These are phyloP conservation scores for Archilochus colubris DNA, from an alignment of 2,113 vertebrate genomes.

Conservation along the genomic window DNA sequence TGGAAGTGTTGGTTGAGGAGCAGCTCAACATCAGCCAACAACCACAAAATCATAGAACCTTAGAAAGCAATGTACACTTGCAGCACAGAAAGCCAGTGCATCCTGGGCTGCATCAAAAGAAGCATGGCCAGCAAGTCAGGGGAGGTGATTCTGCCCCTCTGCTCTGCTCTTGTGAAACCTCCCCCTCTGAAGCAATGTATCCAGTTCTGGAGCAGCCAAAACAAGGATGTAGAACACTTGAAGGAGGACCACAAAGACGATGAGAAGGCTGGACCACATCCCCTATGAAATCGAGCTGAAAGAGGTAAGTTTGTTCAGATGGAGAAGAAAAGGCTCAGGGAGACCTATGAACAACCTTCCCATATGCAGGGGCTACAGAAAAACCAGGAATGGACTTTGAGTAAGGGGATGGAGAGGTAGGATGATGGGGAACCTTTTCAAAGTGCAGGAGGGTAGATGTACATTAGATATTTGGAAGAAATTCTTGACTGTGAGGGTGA, in stretches of 20 bases:
- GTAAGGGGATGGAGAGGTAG: neutral
- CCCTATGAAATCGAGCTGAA: neutral
- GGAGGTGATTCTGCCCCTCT: neutral
- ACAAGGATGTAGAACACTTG: neutral
- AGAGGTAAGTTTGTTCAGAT: neutral
- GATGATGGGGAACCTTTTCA: neutral
- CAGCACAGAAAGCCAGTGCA: fast-evolving
- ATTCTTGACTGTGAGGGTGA: neutral
- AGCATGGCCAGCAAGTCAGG: fast-evolving
- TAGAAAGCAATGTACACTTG: too few relatives aligned
- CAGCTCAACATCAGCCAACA: neutral
- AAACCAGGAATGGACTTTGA: neutral
- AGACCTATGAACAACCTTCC: neutral
- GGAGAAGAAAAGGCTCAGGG: neutral
- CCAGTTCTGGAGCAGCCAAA: neutral
- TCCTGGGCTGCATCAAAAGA: neutral
- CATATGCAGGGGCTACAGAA: too few relatives aligned
- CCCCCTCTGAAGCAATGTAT: fast-evolving
- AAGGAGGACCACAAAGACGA: neutral
- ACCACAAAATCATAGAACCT: too few relatives aligned
- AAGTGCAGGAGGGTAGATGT: neutral
- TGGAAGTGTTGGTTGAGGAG: neutral
- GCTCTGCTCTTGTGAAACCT: fast-evolving
- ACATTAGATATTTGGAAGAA: neutral
- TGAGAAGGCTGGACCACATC: neutral